phyloP scores from a whole-genome alignment of 2,888 invertebrate genomes.

The Troglohyphantes excavatus region DNA sequence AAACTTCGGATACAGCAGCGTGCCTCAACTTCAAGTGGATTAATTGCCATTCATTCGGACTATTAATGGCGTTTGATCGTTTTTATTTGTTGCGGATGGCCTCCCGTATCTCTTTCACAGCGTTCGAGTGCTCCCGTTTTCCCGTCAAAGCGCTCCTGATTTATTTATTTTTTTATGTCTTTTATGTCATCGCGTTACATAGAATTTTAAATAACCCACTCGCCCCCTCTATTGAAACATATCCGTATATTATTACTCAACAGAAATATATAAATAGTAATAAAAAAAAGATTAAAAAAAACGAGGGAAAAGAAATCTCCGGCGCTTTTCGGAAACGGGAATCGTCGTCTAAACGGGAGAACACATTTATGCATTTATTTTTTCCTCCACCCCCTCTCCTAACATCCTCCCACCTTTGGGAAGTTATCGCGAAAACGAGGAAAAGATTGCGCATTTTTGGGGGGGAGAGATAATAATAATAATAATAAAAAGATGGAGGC shows the following conservation, averaged over 20 bases:
- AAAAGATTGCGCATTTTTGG: conserved; percentile 70
- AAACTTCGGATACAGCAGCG: neutral
- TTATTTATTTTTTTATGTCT: too few relatives aligned
- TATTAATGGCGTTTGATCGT: conserved; percentile 23
- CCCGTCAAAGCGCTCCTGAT: neutral
- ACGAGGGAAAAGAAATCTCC: neutral
- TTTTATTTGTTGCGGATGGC: neutral
- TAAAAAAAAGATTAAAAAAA: neutral
- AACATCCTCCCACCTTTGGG: neutral
- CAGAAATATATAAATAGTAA: conserved; percentile 4
- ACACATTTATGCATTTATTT: neutral
- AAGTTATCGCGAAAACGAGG: conserved; percentile 40
- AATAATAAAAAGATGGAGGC: neutral
- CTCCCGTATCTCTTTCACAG: neutral
- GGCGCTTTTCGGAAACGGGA: conserved; percentile 1
- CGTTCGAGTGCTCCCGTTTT: neutral
- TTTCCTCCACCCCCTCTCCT: neutral
- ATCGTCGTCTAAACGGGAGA: conserved; percentile 12
- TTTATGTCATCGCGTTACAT: neutral
- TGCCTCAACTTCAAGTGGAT: conserved; percentile 5
- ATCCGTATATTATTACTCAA: conserved; percentile 18
- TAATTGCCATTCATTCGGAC: conserved; percentile 23
- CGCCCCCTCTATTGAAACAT: neutral
- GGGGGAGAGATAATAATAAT: neutral
- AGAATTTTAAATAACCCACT: conserved; percentile 13